Conservation (phyloP, 2,888 invertebrate genomes). For the Sminthurides aquaticus region DNA sequence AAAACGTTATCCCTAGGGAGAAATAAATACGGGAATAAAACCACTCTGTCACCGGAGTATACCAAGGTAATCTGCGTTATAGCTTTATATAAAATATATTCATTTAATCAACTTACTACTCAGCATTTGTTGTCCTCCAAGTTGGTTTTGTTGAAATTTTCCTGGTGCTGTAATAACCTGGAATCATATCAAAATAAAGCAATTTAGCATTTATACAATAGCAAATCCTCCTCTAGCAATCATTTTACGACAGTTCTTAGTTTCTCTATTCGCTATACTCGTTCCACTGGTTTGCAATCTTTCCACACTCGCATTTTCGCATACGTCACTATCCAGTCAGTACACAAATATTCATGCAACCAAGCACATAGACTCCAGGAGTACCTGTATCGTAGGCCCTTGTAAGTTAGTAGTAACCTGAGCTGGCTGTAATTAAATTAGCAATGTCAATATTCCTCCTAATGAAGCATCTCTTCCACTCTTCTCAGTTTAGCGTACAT, state of each 20-base stretch:
- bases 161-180: constrained; percentile 65
- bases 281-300: too few species aligned
- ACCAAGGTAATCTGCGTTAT: too few species aligned
- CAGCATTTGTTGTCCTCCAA: constrained; percentile 71
- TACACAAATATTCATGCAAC: too few species aligned
- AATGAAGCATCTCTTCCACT: background rate
- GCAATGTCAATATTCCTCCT: background rate
- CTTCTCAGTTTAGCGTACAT: background rate
- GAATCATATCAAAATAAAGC: background rate
- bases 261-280: too few species aligned
- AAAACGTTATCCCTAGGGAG: too few species aligned
- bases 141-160: constrained; percentile 69
- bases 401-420: constrained; percentile 1
- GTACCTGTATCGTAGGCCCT: constrained; percentile 3
- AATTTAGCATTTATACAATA: background rate
- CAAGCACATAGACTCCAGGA: background rate
- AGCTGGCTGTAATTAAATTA: background rate
- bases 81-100: background rate
- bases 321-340: too few species aligned
- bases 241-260: too few species aligned
- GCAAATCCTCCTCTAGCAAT: too few species aligned
- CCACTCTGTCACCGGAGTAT: too few species aligned
- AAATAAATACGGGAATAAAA: too few species aligned
- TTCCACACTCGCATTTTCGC: too few species aligned
- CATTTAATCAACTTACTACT: constrained; percentile 46